A percentile compares a stretch with the other conserved stretches of the same genome.
These are phyloP conservation scores for Silurus lanzhouensis DNA, from an alignment of 2,797 vertebrate species.

Conservation along the genomic window DNA sequence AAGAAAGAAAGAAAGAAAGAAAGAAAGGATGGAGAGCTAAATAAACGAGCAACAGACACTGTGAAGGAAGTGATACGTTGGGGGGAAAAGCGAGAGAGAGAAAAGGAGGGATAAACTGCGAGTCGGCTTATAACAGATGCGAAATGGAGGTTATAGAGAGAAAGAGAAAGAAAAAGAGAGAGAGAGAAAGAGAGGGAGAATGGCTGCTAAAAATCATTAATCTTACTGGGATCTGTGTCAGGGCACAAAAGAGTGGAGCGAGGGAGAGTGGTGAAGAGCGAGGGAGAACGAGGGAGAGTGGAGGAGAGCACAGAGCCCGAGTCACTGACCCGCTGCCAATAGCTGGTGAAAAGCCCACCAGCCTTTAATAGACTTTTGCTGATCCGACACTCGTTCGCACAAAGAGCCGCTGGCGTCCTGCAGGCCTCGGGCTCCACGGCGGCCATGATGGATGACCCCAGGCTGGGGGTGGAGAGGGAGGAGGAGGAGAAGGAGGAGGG, in stretches of 20 bases:
- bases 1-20: neutral
- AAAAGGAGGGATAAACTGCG: neutral
- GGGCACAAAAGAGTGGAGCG: conserved; percentile 77
- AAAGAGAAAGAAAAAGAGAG: neutral
- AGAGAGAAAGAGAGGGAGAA: conserved; percentile 61
- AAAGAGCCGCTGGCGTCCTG: conserved; percentile 97
- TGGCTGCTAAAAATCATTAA: conserved; percentile 93
- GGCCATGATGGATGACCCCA: conserved; percentile 99
- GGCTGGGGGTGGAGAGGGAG: conserved; percentile 57
- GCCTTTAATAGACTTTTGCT: conserved; percentile 99
- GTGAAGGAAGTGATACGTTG: neutral
- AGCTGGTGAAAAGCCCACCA: conserved; percentile 99
- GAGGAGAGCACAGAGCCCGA: conserved; percentile 91
- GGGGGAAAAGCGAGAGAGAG: neutral
- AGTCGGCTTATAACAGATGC: conserved; percentile 8
- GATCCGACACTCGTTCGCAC: conserved; percentile 99
- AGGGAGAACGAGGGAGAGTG: conserved; percentile 57
- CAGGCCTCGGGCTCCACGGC: conserved; percentile 88
- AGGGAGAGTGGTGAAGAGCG: neutral
- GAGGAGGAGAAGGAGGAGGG: conserved; percentile 62
- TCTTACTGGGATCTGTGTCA: conserved; percentile 92
- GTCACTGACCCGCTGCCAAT: conserved; percentile 99
- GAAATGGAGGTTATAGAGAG: conserved; percentile 16
- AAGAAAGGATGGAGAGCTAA: neutral
- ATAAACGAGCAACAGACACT: neutral